Evolutionary conservation across 2,888 invertebrate species (phyloP), one percentile per base, ranked within the genome.

Genomic region (Tiliacea citrago): DNA sequence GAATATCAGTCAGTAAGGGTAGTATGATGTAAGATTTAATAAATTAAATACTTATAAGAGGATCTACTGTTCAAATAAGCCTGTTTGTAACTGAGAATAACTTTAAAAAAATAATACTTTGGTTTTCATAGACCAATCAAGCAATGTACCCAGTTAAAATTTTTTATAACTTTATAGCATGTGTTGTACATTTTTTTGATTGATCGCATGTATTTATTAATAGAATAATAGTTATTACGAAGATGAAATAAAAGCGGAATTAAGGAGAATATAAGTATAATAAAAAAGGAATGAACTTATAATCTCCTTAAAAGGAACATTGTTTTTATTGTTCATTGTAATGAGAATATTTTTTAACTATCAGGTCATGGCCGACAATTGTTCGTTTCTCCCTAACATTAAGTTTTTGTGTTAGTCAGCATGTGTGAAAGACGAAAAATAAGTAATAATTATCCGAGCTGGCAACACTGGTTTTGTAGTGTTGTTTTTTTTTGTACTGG

Each of bases 341-440:
- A 55, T 47, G 18, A 53, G 18, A 47, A 63, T 60, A 55, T 66
- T 51, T 39, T 21, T 61, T 39, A 24, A 0, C 7, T 35, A 8
- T 1, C 2, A 16, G 21, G 55, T 42, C 2, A 47, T 74, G 73
- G 68, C 51, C 71, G 79, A 82, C 74, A 76, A 16, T 58, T 68
- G 68, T 74, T 39, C 47, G 65, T 74, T 71, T 69, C 18, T 63
- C 57, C 55, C 7, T 79, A 85, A 68, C 71, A 12, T 61, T 86
- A 81, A 83, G 76, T 75, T 82, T 85, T 84, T 86, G 81, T 79
- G 79, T 81, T 84, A 86, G 86, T 83, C 86, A 83, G 65, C 42
- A 62, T 66, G 80, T 68, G 75, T 80, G 75, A 80, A 74, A 76
- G 70, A 78, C 75, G 75, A 66, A 77, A 76, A 61, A 66, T 47